Conservation (phyloP, 2,797 vertebrate species). For the Geranospiza caerulescens region DNA sequence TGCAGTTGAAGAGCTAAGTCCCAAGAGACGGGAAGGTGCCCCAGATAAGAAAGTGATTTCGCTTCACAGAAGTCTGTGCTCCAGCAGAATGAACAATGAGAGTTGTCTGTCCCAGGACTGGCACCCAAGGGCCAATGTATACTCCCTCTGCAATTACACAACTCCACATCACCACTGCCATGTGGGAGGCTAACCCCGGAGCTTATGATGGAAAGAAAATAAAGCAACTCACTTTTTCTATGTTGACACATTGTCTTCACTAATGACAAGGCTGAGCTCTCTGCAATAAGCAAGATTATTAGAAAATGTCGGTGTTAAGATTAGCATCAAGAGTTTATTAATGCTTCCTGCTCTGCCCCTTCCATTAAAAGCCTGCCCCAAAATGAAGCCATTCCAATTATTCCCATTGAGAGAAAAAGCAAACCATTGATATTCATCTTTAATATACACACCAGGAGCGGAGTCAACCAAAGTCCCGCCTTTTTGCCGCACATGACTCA, state of each 20-base stretch:
- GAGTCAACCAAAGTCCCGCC: not conserved
- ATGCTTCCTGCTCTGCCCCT: not conserved
- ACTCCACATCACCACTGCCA: not conserved
- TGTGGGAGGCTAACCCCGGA: not conserved
- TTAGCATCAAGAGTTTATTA: not conserved
- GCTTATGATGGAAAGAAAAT: not conserved
- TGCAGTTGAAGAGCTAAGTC: not conserved
- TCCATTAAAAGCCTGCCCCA: not conserved
- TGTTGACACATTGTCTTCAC: conserved; percentile 7
- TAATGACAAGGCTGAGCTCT: not conserved
- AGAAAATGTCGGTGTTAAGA: not conserved
- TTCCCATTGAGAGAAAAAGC: not conserved
- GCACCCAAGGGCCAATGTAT: not conserved
- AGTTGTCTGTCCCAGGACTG: not conserved
- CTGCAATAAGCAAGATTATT: not conserved
- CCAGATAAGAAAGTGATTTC: not conserved
- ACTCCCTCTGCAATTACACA: not conserved
- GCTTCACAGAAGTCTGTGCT: not conserved
- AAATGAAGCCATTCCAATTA: not conserved
- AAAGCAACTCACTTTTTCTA: conserved; percentile 1
- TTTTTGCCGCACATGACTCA: not conserved
- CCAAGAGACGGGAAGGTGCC: not conserved
- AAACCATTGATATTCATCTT: not conserved
- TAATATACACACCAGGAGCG: not conserved
- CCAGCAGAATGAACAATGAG: not conserved